A percentile compares a stretch with the other conserved stretches of the same genome.
These are phyloP conservation scores for Spheniscus mendiculus DNA, from an alignment of 2,113 vertebrate genomes.

Conservation along the genomic window DNA sequence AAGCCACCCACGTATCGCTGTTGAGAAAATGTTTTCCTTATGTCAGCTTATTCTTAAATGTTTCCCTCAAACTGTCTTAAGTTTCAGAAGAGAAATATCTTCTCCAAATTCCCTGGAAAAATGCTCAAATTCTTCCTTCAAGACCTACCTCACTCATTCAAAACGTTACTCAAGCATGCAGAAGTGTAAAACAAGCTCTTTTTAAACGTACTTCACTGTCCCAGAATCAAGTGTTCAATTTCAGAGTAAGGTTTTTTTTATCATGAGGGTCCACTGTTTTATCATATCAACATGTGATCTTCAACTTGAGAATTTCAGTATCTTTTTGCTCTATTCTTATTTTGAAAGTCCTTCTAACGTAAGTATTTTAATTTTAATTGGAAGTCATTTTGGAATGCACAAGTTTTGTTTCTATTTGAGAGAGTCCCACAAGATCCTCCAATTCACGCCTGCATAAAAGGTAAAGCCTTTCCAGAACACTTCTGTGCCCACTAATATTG, in stretches of 20 bases:
- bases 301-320: neutral
- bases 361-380: neutral
- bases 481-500: neutral
- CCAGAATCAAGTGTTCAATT: neutral
- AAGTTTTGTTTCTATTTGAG: neutral
- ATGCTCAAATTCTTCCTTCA: neutral
- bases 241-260: neutral
- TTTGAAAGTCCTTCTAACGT: neutral
- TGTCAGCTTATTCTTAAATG: neutral
- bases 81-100: neutral
- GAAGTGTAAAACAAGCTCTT: neutral
- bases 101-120: neutral
- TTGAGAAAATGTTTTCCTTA: slow-evolving; percentile 55
- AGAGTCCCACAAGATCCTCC: neutral
- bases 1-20: slow-evolving; percentile 78
- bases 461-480: neutral
- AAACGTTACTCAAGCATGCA: neutral
- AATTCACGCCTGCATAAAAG: neutral
- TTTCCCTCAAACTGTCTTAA: neutral
- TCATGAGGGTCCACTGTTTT: neutral
- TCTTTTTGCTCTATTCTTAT: neutral
- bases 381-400: neutral
- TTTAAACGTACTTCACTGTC: neutral
- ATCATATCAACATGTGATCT: neutral
- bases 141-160: neutral